Base-by-base conservation (phyloP, 1,140 invertebrate species). In the Drosophila takahashii region DNA sequence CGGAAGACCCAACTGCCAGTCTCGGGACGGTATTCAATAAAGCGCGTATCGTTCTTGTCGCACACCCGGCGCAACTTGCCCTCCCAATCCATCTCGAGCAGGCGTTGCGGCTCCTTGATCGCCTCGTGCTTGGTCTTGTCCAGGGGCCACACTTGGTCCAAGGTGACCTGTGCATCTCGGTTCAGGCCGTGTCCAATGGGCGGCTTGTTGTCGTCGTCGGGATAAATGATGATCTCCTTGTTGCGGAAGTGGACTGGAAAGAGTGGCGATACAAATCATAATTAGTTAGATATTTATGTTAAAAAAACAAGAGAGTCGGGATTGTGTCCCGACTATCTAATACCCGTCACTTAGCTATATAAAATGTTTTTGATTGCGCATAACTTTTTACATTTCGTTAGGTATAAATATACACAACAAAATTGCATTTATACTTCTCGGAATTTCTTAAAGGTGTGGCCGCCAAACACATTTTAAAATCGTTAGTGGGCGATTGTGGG, bases 1-100 rank as follows among this genome's bases (percentile, higher is more conserved):
- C 96, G 96, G 79, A 97, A 97, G 32, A 96, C 98, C 98, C 98
- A 99, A 16, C 97, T 98, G 8, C 99, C 99, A 39, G 97, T 99
- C 90, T 97, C 96, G 0, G 98, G 96, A 1, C 97, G 94, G 92
- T 99, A 99, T 86, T 99, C 98, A 13, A 99, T 95, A 91, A 99
- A 99, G 50, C 95, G 95, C 0, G 97, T 97, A 52, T 96, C 95
- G 79, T 99, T 95, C 87, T 97, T 98, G 47, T 95, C 94, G 61
- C 97, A 98, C 3, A 96, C 96, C 50, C 95, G 93, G 41, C 97
- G 95, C 41, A 99, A 92, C 89, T 97, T 98, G 11, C 95, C 96
- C 83, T 97, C 95, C 93, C 98, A 99, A 81, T 97, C 96, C 95
- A 99, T 96, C 39, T 94, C 94, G 6, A 94, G 91, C 1, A 99